Evolutionary conservation across 2,113 vertebrate species (phyloP).

Genomic region (Notothenia coriiceps): DNA sequence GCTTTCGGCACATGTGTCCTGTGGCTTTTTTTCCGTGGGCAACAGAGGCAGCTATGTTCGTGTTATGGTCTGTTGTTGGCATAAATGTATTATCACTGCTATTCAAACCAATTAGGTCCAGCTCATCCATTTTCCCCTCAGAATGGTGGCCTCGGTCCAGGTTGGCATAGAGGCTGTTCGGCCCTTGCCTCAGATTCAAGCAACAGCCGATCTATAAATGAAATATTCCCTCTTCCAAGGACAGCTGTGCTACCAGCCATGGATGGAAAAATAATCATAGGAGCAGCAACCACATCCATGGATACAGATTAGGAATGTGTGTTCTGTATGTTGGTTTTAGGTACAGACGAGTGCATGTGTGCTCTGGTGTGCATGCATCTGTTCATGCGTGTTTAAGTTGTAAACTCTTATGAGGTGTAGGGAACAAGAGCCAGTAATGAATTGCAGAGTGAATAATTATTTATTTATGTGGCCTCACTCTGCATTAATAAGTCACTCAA

Average conservation of each 20-base stretch:
- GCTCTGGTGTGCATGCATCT: constrained; percentile 2
- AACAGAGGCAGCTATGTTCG: constrained; percentile 19
- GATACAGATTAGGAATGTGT: constrained; percentile 39
- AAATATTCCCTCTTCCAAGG: constrained; percentile 59
- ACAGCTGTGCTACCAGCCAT: constrained; percentile 62
- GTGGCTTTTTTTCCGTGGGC: constrained; percentile 38
- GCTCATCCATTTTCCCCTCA: constrained; percentile 2
- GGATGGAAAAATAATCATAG: constrained; percentile 62
- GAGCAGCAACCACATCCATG: constrained; percentile 48
- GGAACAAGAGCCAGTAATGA: constrained; percentile 45
- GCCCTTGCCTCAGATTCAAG: constrained; percentile 42
- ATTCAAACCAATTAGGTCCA: constrained; percentile 28
- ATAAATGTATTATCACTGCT: constrained; percentile 13
- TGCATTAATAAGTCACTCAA: constrained; percentile 30
- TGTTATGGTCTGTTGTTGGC: constrained; percentile 37
- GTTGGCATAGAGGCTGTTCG: constrained; percentile 23
- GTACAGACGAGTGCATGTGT: background rate
- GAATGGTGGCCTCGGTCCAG: constrained; percentile 40
- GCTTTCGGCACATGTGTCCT: constrained; percentile 29
- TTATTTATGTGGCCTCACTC: constrained; percentile 3
- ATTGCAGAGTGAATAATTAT: constrained; percentile 42
- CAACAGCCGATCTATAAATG: constrained; percentile 62
- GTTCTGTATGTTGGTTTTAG: background rate
- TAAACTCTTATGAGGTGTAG: constrained; percentile 29
- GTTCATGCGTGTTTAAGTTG: constrained; percentile 10